Conservation (phyloP, 2,113 vertebrate genomes). For the Apodemus sylvaticus region DNA sequence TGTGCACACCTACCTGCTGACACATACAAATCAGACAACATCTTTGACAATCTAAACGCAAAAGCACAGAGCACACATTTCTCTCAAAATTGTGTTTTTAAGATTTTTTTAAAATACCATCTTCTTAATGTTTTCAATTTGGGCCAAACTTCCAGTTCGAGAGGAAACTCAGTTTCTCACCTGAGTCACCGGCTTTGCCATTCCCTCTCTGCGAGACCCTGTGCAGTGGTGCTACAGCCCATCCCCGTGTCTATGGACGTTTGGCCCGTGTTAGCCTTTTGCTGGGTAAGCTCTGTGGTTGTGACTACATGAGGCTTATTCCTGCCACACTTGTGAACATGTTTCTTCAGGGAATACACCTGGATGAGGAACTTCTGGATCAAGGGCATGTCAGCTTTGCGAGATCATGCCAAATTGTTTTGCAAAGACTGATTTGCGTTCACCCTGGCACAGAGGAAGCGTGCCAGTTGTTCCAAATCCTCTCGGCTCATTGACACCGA, state of each 20-base stretch:
- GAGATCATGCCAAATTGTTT: not conserved
- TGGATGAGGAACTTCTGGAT: not conserved
- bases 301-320: not conserved
- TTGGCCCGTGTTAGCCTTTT: not conserved
- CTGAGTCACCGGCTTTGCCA: not conserved
- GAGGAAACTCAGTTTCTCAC: slow-evolving; percentile 5
- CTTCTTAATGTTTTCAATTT: slow-evolving; percentile 21
- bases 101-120: not conserved
- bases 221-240: not conserved
- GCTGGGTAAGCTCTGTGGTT: not conserved
- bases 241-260: not conserved
- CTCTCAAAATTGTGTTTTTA: slow-evolving; percentile 39
- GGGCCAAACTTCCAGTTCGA: not conserved
- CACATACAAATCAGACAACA: not conserved
- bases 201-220: not conserved
- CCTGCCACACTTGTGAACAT: not conserved
- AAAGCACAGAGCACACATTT: not conserved
- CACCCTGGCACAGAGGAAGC: not conserved
- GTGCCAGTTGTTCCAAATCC: not conserved
- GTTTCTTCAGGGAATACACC: not conserved
- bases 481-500: not conserved
- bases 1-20: not conserved
- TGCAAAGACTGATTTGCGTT: slow-evolving; percentile 14
- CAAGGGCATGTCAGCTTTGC: not conserved
- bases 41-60: not conserved